Evolutionary conservation across 1,140 invertebrate genomes (phyloP).

Genomic region (Euura saliciscinereae): DNA sequence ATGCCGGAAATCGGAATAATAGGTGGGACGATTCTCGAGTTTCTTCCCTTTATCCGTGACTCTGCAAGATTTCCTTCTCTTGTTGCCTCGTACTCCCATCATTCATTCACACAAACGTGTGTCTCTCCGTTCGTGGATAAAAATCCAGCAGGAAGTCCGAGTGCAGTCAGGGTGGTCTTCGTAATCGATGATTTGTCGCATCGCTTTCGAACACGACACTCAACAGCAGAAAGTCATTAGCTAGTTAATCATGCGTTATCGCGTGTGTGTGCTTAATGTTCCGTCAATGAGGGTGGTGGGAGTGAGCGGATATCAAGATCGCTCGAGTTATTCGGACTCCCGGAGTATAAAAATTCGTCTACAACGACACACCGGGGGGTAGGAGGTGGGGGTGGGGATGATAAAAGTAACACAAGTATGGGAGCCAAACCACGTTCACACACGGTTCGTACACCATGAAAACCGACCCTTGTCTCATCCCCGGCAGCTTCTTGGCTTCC

Average conservation of each 20-base stretch:
- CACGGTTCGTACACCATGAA: no score
- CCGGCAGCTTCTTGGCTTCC: slow-evolving; percentile 38
- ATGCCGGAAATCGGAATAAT: not conserved
- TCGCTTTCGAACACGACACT: not conserved
- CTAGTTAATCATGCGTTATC: slow-evolving; percentile 60
- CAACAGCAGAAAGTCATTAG: slow-evolving; percentile 53
- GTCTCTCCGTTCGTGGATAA: no score
- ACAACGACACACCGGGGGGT: not conserved
- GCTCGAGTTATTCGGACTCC: not conserved
- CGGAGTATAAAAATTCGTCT: no score
- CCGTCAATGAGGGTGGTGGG: slow-evolving; percentile 50
- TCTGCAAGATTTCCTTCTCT: slow-evolving; percentile 1
- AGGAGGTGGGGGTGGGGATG: slow-evolving; percentile 31
- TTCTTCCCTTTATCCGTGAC: not conserved
- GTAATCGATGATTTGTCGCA: slow-evolving; percentile 22
- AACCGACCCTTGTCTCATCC: not conserved
- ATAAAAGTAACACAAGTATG: slow-evolving; percentile 22
- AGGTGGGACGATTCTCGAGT: not conserved
- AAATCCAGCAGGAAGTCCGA: no score
- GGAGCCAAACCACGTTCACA: slow-evolving; percentile 26
- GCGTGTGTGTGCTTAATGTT: slow-evolving; percentile 57
- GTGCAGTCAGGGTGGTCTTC: no score
- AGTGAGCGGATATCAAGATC: slow-evolving; percentile 28
- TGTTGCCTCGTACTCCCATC: not conserved
- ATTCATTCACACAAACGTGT: no score